phyloP scores from a whole-genome alignment of 2,797 vertebrate species.

The Gallinago stenura region DNA sequence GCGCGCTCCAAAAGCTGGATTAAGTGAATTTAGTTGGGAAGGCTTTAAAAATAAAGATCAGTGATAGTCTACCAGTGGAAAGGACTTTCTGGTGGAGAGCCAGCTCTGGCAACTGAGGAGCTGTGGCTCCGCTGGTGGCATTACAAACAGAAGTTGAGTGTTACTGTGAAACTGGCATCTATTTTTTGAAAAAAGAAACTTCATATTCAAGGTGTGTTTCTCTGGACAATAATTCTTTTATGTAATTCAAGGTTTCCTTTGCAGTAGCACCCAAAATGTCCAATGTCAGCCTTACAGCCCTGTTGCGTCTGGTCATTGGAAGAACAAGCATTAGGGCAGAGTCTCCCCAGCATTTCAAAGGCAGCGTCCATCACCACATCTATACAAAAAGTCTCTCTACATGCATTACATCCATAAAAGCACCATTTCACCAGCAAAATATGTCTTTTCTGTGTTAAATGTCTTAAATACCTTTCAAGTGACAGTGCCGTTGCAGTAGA shows the following conservation, averaged over 20 bases:
- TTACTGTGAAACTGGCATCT: background rate
- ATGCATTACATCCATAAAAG: background rate
- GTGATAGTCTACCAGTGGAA: background rate
- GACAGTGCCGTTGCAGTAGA: background rate
- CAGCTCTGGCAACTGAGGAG: background rate
- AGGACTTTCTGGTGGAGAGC: background rate
- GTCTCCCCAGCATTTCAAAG: background rate
- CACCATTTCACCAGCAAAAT: background rate
- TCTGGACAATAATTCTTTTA: background rate
- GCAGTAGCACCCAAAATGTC: background rate
- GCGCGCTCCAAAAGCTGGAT: fast-evolving
- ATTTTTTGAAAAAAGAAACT: background rate
- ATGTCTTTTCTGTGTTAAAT: background rate
- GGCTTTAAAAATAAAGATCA: background rate
- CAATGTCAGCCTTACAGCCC: background rate
- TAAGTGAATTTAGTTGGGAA: background rate
- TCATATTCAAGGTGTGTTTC: background rate
- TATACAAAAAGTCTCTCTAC: background rate
- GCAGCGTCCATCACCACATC: fast-evolving
- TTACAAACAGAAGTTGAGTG: background rate
- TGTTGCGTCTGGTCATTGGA: background rate
- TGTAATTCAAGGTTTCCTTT: background rate
- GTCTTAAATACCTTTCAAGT: background rate
- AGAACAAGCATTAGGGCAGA: fast-evolving
- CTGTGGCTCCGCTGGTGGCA: background rate